Conservation (phyloP, 2,797 vertebrate species). For the Crax fasciolata region DNA sequence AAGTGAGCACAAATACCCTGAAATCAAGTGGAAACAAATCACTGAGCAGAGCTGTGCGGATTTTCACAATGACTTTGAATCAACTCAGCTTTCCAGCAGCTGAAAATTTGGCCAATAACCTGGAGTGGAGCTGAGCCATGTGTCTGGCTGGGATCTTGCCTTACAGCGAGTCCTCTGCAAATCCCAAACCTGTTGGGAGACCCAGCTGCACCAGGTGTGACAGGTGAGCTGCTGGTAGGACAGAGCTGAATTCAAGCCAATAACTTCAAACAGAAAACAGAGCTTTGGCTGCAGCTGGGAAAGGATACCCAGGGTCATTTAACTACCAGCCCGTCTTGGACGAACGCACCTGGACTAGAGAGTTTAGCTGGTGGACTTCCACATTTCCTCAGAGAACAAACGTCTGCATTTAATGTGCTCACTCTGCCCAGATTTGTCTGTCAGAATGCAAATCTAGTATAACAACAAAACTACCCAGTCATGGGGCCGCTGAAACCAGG, state of each 20-base stretch:
- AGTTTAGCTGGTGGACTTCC: background rate
- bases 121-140: background rate
- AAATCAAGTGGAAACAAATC: background rate
- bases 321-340: background rate
- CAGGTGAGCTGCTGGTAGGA: background rate
- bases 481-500: background rate
- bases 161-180: background rate
- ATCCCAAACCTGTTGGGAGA: background rate
- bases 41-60: background rate
- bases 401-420: background rate
- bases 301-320: accelerated
- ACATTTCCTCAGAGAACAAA: background rate
- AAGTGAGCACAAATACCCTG: background rate
- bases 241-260: background rate
- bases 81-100: background rate
- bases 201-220: background rate
- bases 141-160: background rate
- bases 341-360: background rate
- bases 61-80: background rate
- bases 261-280: background rate
- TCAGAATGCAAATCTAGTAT: background rate
- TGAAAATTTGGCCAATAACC: background rate
- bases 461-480: background rate
- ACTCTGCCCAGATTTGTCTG: background rate
- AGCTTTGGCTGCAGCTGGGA: background rate